Conservation (phyloP, 1,140 invertebrate species). For the Scaptodrosophila lebanonensis region DNA sequence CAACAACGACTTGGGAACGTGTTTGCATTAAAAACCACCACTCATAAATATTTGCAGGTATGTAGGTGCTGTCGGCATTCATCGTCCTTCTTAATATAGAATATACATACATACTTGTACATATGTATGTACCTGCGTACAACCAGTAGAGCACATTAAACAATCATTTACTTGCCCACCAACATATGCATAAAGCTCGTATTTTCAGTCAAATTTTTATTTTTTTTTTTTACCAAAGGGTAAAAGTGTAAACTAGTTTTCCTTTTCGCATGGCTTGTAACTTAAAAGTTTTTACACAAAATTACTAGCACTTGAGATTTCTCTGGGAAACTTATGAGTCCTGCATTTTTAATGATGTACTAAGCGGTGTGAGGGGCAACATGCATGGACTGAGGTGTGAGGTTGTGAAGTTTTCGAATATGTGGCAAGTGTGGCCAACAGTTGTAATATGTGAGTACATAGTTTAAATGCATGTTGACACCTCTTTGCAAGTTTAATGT, state of each 20-base stretch:
- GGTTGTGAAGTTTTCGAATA: conserved; percentile 9
- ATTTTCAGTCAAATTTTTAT: too few relatives aligned
- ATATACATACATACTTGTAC: too few relatives aligned
- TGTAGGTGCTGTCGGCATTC: conserved; percentile 41
- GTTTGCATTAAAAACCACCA: conserved; percentile 35
- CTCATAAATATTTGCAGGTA: conserved; percentile 72
- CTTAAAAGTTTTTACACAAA: conserved; percentile 51
- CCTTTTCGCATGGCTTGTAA: conserved; percentile 25
- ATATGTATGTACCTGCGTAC: too few relatives aligned
- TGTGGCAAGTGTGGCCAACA: conserved; percentile 3
- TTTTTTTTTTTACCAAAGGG: too few relatives aligned
- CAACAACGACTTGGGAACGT: conserved; percentile 22
- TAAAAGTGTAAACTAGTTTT: not conserved
- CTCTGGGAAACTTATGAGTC: too few relatives aligned
- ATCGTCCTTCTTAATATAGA: not conserved
- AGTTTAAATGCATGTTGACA: too few relatives aligned
- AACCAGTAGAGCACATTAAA: too few relatives aligned
- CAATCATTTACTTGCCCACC: too few relatives aligned
- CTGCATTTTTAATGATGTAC: conserved; percentile 58
- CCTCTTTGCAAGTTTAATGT: too few relatives aligned
- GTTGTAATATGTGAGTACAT: too few relatives aligned
- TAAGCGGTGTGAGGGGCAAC: conserved; percentile 24
- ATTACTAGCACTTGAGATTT: too few relatives aligned
- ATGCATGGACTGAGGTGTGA: conserved; percentile 5
- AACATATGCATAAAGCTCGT: too few relatives aligned